A percentile compares a stretch with the other conserved stretches of the same genome.
Evolutionary conservation across 2,797 vertebrate species (phyloP).

Genomic region (Acanthornis magna): DNA sequence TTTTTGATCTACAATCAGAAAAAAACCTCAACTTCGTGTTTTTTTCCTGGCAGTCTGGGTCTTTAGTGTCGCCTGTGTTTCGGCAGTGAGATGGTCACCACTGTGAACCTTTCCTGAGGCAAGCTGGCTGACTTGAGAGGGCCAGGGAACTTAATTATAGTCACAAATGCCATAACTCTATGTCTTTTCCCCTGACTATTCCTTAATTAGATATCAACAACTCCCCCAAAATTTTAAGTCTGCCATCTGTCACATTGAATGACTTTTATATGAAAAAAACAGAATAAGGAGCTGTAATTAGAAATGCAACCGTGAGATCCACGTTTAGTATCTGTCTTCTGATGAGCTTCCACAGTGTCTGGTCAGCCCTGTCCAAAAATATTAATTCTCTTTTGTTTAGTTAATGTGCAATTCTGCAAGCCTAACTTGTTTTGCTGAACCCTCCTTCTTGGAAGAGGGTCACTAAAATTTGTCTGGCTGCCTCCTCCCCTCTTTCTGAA

Average conservation of each 20-base stretch:
- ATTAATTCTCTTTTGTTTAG: neutral
- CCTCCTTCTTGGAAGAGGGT: neutral
- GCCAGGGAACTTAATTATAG: neutral
- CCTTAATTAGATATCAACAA: neutral
- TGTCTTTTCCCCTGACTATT: neutral
- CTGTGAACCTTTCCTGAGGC: neutral
- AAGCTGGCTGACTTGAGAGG: neutral
- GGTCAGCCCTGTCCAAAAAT: neutral
- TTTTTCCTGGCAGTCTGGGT: neutral
- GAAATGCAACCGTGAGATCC: neutral
- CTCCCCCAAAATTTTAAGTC: neutral
- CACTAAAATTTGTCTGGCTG: neutral
- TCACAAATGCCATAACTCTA: neutral
- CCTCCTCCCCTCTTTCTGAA: neutral
- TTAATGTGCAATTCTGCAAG: neutral
- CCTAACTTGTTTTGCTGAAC: neutral
- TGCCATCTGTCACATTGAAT: neutral
- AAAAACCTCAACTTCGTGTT: neutral
- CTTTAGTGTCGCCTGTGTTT: neutral
- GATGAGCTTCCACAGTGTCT: neutral
- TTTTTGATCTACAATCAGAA: neutral
- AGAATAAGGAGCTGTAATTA: neutral
- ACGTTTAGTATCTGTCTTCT: neutral
- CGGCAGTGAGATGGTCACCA: fast-evolving
- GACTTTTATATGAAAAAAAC: neutral